Base-by-base conservation (phyloP, 2,797 vertebrate species). In the Chelonia mydas region DNA sequence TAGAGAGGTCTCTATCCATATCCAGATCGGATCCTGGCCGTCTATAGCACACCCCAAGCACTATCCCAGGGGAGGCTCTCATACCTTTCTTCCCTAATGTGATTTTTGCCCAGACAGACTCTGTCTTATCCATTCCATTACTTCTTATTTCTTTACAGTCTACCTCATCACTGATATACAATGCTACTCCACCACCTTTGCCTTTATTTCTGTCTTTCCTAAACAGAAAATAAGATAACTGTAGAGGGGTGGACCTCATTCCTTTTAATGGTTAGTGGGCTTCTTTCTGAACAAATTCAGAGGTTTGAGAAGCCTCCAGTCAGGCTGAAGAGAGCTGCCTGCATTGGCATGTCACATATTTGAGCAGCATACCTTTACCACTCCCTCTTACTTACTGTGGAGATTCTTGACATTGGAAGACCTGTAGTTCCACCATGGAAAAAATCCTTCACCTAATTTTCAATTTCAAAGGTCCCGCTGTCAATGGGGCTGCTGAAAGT, bases 221-320 rank as follows among this genome's bases (percentile, higher is more conserved):
- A 41, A 41, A 41, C 41, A 41, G 41, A 41, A 41, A 41, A 41
- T 41, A 41, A 3, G 3, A 0, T 50, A 83, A 3, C 78, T 37
- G 79, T 25, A 76, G 47, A 27, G n/a, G 41, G 41, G 11, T 47
- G 83, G 33, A 47, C 13, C 1, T 5, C 11, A 3, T 53, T 92
- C 27, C 54, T 90, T 90, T 92, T 86, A 84, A 33, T n/a, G 72
- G 79, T 55, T 89, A 50, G 27, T 7, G 6, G 8, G 17, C n/a
- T 90, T 53, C 59, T 77, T 54, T 76, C 16, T 3, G 45, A 25
- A 59, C 68, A 55, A 41, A 45, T 86, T 91, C 1, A 1, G 47
- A 25, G 25, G 12, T 45, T 55, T 89, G 83, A 57, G 83, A 0
- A 81, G 11, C 9, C 5, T 11, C 87, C 90, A 37, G 6, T 92